Evolutionary conservation across 1,140 invertebrate genomes (phyloP).

Genomic region (Caenorhabditis latens): DNA sequence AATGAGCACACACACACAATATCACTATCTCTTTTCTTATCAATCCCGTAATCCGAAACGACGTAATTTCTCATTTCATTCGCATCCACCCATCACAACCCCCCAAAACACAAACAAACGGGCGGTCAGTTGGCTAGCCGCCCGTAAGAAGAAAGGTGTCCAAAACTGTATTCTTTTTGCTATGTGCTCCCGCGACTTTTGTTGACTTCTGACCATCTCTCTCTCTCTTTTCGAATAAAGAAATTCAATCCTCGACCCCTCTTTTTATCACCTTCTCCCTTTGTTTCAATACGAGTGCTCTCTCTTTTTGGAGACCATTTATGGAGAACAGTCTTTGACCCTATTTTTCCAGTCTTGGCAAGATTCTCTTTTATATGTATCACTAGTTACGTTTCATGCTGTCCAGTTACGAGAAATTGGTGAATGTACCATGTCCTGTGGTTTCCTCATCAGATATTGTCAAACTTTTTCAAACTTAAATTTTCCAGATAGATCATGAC

Average conservation of each 20-base stretch:
- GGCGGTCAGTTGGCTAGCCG: background rate
- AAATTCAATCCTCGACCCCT: slow-evolving; percentile 3
- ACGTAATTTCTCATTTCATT: slow-evolving; percentile 24
- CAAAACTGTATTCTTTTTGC: slow-evolving; percentile 24
- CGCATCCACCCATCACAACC: background rate
- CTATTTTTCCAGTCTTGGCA: no score
- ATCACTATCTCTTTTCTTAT: background rate
- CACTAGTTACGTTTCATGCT: no score
- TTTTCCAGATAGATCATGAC: no score
- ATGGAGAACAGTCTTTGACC: background rate
- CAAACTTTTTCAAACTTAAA: no score
- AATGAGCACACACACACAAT: background rate
- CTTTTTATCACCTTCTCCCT: background rate
- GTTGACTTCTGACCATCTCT: slow-evolving; percentile 46
- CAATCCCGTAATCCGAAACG: background rate
- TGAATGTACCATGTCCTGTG: no score
- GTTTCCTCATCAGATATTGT: no score
- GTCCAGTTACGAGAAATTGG: no score
- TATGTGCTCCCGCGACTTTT: background rate
- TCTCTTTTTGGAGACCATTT: background rate
- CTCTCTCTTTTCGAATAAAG: background rate
- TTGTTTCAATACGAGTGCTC: background rate
- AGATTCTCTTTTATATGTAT: no score
- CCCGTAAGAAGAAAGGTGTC: slow-evolving; percentile 40
- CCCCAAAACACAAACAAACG: background rate